These are phyloP conservation scores for Gasteruption jaculator DNA, from an alignment of 2,888 invertebrate species.

Conservation along the genomic window DNA sequence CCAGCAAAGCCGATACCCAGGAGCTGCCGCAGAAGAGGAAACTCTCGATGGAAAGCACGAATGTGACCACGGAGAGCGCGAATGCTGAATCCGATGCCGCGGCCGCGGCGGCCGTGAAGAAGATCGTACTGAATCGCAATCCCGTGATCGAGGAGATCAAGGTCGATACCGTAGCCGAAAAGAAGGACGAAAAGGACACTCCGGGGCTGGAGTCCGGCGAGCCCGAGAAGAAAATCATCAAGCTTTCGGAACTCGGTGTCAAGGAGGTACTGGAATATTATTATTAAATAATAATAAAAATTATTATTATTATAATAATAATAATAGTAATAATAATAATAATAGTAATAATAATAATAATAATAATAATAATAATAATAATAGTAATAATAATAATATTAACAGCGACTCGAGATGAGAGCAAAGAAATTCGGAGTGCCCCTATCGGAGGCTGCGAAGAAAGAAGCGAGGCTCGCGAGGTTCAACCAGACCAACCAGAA, in stretches of 20 bases:
- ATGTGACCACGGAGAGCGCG: conserved; percentile 25
- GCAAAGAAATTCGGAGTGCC: conserved; percentile 77
- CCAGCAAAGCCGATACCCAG: conserved; percentile 44
- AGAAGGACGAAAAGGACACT: conserved; percentile 58
- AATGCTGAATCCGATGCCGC: conserved; percentile 25
- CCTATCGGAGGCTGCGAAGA: conserved; percentile 59
- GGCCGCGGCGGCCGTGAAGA: conserved; percentile 51
- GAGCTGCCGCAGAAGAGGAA: conserved; percentile 40
- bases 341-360: conserved; percentile 4
- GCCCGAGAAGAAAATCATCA: conserved; percentile 56
- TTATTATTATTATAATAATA: conserved; percentile 11
- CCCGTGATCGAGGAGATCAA: conserved; percentile 43
- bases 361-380: conserved; percentile 23
- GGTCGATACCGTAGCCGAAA: conserved; percentile 26
- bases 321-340: conserved; percentile 6
- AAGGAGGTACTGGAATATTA: conserved; percentile 54
- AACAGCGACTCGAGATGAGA: conserved; percentile 67
- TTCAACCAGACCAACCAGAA: conserved; percentile 55
- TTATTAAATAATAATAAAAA: conserved; percentile 6
- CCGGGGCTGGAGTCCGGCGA: conserved; percentile 41
- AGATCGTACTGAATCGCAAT: conserved; percentile 59
- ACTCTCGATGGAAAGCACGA: conserved; percentile 41
- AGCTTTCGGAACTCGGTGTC: conserved; percentile 57
- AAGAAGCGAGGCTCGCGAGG: conserved; percentile 65
- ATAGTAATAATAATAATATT: conserved; percentile 21